Evolutionary conservation across 2,113 vertebrate species (phyloP).

Genomic region (Brienomyrus brachyistius): DNA sequence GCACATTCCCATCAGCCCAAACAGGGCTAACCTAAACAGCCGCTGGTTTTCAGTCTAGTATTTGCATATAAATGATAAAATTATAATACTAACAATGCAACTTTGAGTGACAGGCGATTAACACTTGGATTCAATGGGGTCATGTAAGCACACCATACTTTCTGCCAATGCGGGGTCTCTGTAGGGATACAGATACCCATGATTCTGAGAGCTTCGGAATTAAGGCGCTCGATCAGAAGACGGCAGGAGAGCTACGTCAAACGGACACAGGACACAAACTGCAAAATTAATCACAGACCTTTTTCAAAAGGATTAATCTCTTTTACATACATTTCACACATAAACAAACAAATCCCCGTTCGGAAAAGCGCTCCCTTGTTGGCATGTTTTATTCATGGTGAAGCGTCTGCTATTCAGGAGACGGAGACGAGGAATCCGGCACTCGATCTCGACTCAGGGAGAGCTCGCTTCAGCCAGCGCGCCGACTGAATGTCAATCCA

Average conservation of each 20-base stretch:
- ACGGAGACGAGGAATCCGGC: not conserved
- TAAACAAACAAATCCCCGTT: not conserved
- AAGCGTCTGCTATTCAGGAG: not conserved
- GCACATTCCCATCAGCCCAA: not conserved
- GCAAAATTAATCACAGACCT: not conserved
- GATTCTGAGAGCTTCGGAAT: not conserved
- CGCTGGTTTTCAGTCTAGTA: not conserved
- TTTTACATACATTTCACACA: not conserved
- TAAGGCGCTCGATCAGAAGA: not conserved
- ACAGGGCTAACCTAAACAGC: not conserved
- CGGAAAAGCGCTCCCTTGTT: not conserved
- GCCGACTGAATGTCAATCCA: not conserved
- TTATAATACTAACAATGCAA: not conserved
- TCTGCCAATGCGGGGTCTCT: not conserved
- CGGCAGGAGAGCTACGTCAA: not conserved
- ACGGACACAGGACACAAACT: not conserved
- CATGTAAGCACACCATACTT: not conserved
- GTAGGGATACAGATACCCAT: not conserved
- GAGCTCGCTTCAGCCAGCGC: not conserved
- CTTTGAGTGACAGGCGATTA: not conserved
- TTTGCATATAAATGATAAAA: not conserved
- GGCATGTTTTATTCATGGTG: constrained; percentile 8
- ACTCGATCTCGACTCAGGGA: constrained; percentile 16
- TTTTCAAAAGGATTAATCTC: not conserved
- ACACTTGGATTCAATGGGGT: not conserved